Conservation (phyloP, 2,888 invertebrate species). For the Tricholauxania praeusta region DNA sequence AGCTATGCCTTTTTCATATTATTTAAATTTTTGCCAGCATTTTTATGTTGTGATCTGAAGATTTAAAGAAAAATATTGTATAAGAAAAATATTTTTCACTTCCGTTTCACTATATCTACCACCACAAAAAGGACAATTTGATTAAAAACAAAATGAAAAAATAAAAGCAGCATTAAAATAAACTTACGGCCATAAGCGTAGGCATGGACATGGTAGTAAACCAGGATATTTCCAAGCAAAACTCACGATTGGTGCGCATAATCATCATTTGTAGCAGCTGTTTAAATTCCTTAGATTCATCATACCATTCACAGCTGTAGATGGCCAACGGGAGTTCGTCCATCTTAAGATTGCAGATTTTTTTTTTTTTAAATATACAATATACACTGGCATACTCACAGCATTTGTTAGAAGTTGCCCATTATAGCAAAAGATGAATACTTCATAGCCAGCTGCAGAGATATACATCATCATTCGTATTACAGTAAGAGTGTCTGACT, state of each 20-base stretch:
- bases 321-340: conserved; percentile 55
- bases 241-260: conserved; percentile 55
- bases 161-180: neutral
- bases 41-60: no score
- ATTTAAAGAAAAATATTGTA: no score
- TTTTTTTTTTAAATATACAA: no score
- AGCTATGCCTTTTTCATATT: no score
- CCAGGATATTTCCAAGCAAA: conserved; percentile 58
- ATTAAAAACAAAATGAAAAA: neutral
- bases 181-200: conserved; percentile 58
- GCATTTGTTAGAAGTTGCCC: conserved; percentile 54
- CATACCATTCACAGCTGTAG: conserved; percentile 58
- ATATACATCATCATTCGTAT: conserved; percentile 61
- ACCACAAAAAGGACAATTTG: neutral
- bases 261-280: conserved; percentile 59
- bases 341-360: conserved; percentile 44
- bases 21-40: no score
- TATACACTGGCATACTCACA: conserved; percentile 4
- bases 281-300: conserved; percentile 55
- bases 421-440: conserved; percentile 59
- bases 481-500: conserved; percentile 45
- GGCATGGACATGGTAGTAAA: conserved; percentile 60
- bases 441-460: conserved; percentile 54
- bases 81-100: no score
- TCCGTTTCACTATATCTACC: no score